These are phyloP conservation scores for Ceratitis capitata DNA, from an alignment of 1,140 invertebrate genomes.

Conservation along the genomic window DNA sequence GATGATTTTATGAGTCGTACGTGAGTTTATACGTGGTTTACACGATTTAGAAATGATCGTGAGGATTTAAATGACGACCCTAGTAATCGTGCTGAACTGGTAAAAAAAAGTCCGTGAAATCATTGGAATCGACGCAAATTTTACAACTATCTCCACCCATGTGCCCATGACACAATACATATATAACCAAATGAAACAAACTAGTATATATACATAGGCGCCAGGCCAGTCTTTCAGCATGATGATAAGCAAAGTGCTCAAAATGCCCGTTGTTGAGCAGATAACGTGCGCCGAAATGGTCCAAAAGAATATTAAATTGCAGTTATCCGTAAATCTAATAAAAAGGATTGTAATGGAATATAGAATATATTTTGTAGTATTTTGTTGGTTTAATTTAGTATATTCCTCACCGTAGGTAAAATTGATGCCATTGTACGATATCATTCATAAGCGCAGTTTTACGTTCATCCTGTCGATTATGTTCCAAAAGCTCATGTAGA, in stretches of 20 bases:
- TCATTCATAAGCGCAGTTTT: not conserved
- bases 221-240: constrained; percentile 5
- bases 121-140: no score
- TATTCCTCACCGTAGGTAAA: not conserved
- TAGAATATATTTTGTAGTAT: not conserved
- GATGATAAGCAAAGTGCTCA: constrained; percentile 26
- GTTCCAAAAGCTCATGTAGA: not conserved
- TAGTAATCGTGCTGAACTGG: no score
- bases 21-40: no score
- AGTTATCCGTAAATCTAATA: not conserved
- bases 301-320: constrained; percentile 10
- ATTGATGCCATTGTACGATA: not conserved
- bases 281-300: not conserved
- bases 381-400: no score
- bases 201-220: constrained; percentile 16
- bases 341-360: not conserved
- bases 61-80: no score
- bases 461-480: not conserved
- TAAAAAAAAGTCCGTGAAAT: no score
- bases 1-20: no score
- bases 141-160: constrained; percentile 17
- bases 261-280: not conserved
- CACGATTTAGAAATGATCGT: no score
- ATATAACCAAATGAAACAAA: constrained; percentile 18
- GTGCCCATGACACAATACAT: constrained; percentile 38